phyloP scores from a whole-genome alignment of 2,888 invertebrate genomes.

The Rutpela maculata region DNA sequence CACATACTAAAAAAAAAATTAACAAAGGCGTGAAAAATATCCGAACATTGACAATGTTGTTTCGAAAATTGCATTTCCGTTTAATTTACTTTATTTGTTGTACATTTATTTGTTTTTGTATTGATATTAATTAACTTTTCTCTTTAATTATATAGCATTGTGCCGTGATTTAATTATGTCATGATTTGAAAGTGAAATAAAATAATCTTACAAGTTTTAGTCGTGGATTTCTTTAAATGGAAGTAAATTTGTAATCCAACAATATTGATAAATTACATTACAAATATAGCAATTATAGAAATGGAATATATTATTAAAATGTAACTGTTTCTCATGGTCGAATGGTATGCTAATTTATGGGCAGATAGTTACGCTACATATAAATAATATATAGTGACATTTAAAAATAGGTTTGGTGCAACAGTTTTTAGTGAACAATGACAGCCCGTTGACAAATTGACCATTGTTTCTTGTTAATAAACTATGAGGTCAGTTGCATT shows the following conservation, averaged over 20 bases:
- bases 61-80: background rate
- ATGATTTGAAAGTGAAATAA: slow-evolving; percentile 24
- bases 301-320: slow-evolving; percentile 26
- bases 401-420: slow-evolving; percentile 22
- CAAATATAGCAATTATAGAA: slow-evolving; percentile 23
- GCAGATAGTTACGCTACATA: slow-evolving; percentile 14
- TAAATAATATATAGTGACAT: slow-evolving; percentile 24
- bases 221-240: slow-evolving; percentile 27
- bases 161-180: slow-evolving; percentile 18
- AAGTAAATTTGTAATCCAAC: slow-evolving; percentile 28
- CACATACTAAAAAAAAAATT: background rate
- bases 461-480: slow-evolving; percentile 2
- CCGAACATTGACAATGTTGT: no score
- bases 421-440: background rate
- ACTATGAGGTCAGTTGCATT: slow-evolving; percentile 3
- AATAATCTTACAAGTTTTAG: background rate
- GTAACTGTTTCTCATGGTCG: slow-evolving; percentile 19
- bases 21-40: no score
- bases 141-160: background rate
- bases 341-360: slow-evolving; percentile 25
- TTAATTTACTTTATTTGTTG: no score
- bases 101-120: background rate
- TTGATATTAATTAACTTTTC: background rate
- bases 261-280: slow-evolving; percentile 22
- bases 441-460: background rate